Base-by-base conservation (phyloP, 1,140 invertebrate genomes). In the Zaprionus davidi region DNA sequence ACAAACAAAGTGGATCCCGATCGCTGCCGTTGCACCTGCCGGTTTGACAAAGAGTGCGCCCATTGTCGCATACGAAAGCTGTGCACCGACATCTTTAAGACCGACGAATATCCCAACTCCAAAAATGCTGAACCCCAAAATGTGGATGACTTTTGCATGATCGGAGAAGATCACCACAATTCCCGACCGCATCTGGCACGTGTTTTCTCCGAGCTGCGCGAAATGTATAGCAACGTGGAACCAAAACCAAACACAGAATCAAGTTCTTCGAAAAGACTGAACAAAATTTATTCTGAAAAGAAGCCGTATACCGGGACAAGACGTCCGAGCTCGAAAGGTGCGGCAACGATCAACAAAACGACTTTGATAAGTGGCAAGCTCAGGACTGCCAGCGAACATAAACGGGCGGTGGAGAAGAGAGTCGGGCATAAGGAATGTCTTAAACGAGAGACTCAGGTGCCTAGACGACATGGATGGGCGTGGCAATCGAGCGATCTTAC, bases 201-300 rank as follows among this genome's bases (percentile, higher is more conserved):
- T 1, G 91, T 92, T 0, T 92, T 92, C 38, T 92, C 91, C 6
- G 91, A 92, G 31, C 56, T 92, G 5, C 74, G 79, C 13, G 91
- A 92, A 65, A 68, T 92, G 2, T 92, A 92, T 57, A 76, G 87
- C 55, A 69, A 92, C 12, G 81, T 80, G 36, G 74, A 17, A 46
- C n/a, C 41, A 3, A 46, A 46, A n/a, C 41, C n/a, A 46, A 17
- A 46, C 2, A 9, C 6, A 0, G 41, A 3, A 6, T 3, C n/a
- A 17, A 3, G n/a, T 17, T 5, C n/a, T 9, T 0, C 41, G 0
- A 46, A 46, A 17, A 46, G 7, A 6, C 7, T 17, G 41, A 46
- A 1, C 7, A 46, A n/a, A 46, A 46, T 9, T 7, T 9, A n/a
- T 46, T 5, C n/a, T 3, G n/a, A 46, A 17, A 46, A 17, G 12